phyloP scores from a whole-genome alignment of 1,140 invertebrate species.

The Temnothorax longispinosus region DNA sequence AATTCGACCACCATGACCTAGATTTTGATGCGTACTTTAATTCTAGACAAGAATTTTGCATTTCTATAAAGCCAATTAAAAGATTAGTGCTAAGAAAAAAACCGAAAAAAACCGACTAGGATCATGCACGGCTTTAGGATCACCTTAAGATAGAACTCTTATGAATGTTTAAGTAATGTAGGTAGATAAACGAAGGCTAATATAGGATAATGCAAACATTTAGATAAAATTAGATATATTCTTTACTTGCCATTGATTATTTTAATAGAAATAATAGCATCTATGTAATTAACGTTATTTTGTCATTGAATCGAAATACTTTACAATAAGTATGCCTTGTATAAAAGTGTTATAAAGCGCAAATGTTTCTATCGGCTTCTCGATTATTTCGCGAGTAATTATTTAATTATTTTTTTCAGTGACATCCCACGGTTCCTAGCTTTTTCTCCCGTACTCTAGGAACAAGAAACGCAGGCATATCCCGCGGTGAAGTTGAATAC shows the following conservation, averaged over 20 bases:
- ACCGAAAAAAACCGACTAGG: too few relatives aligned
- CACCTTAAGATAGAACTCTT: background rate
- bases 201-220: background rate
- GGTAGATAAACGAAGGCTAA: background rate
- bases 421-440: background rate
- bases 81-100: too few relatives aligned
- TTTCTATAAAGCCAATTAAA: too few relatives aligned
- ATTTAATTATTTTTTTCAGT: conserved; percentile 48
- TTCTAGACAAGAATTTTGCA: too few relatives aligned
- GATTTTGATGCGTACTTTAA: too few relatives aligned
- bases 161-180: background rate
- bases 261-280: background rate
- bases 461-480: conserved; percentile 57
- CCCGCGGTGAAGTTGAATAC: conserved; percentile 51
- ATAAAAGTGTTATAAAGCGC: background rate
- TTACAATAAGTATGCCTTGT: background rate
- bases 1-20: too few relatives aligned
- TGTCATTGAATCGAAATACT: background rate
- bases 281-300: background rate
- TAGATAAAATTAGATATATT: background rate
- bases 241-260: background rate
- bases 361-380: conserved; percentile 32
- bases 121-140: too few relatives aligned
- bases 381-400: conserved; percentile 26
- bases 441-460: conserved; percentile 18